Percentiles rank a stretch among this genome's conserved stretches.
These are phyloP conservation scores for Thelaira solivaga DNA, from an alignment of 2,888 invertebrate genomes.

Conservation along the genomic window DNA sequence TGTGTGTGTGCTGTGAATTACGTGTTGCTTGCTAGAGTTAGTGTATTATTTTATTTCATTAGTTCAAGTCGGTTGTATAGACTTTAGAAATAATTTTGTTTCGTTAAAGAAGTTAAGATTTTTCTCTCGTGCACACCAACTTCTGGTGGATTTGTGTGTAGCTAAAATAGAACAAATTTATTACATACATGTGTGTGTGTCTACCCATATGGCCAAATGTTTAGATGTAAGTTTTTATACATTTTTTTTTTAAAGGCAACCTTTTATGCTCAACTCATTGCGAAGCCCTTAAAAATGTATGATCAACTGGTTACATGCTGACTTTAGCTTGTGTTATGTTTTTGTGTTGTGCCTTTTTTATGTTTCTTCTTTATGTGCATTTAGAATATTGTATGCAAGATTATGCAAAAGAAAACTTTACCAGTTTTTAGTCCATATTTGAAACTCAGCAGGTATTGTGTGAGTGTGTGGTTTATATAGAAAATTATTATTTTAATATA, in stretches of 20 bases:
- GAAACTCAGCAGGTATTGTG: slow-evolving; percentile 29
- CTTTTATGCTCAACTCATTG: too few species aligned
- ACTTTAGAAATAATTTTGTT: slow-evolving; percentile 50
- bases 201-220: too few species aligned
- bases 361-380: too few species aligned
- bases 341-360: too few species aligned
- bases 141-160: slow-evolving; percentile 7
- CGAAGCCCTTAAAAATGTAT: too few species aligned
- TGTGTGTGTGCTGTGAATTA: background rate
- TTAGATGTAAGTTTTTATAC: too few species aligned
- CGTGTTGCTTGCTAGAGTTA: background rate
- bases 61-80: slow-evolving; percentile 36
- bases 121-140: slow-evolving; percentile 15
- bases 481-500: slow-evolving; percentile 57
- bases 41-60: slow-evolving; percentile 23
- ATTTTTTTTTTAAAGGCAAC: too few species aligned
- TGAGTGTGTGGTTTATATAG: background rate
- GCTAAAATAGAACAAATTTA: background rate
- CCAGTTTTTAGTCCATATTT: slow-evolving; percentile 9
- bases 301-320: too few species aligned
- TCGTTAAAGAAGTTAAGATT: slow-evolving; percentile 30
- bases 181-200: background rate
- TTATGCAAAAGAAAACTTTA: background rate
- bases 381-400: background rate
- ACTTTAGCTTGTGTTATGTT: too few species aligned